Percentiles rank a stretch among this genome's conserved stretches.
Conservation (phyloP, 2,113 vertebrate species). For the Opisthocomus hoazin region DNA sequence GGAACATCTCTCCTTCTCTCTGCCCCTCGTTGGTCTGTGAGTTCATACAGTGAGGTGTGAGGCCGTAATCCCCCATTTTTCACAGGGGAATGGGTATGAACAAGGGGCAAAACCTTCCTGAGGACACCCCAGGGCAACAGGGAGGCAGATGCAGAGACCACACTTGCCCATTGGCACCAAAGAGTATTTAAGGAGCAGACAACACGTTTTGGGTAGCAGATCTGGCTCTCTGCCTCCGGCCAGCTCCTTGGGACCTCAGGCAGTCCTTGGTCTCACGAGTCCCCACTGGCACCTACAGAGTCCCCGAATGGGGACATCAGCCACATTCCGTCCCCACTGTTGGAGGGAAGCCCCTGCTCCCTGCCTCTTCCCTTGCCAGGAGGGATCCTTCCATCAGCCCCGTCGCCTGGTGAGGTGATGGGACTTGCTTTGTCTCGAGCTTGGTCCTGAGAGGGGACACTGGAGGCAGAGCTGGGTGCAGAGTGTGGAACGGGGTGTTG, state of each 20-base stretch:
- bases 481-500: fast-evolving
- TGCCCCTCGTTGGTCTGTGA: fast-evolving
- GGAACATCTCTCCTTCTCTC: not conserved
- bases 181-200: not conserved
- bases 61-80: fast-evolving
- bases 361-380: not conserved
- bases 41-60: not conserved
- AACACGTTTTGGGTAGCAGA: fast-evolving
- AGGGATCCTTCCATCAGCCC: not conserved
- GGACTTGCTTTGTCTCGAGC: fast-evolving
- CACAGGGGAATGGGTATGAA: not conserved
- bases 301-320: not conserved
- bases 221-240: not conserved
- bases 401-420: fast-evolving
- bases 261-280: not conserved
- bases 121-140: not conserved
- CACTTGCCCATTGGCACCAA: fast-evolving
- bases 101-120: not conserved
- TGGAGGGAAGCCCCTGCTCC: not conserved
- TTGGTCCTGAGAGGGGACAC: not conserved
- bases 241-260: not conserved
- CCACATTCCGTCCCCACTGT: not conserved
- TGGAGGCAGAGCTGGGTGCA: not conserved
- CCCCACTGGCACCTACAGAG: not conserved
- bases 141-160: not conserved